Evolutionary conservation across 2,888 invertebrate genomes (phyloP), one percentile per base, ranked within the genome.

Genomic region (Aphrophora alni): DNA sequence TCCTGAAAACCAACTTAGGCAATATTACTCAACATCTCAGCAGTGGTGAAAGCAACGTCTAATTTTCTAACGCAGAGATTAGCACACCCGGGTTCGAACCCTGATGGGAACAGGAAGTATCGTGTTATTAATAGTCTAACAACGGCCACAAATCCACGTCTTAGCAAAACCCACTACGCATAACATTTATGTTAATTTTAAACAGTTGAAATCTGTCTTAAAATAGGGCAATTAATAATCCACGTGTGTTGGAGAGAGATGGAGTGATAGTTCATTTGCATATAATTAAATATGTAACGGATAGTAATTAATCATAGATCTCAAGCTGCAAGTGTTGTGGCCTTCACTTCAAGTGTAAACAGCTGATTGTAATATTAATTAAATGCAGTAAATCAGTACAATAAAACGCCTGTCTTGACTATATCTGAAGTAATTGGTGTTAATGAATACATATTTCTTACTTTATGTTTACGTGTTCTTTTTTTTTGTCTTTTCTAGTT

Each of bases 211-310:
- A 44, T 44, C 10, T 44, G 44, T 14, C 44, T 44, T 44, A 44
- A 44, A 44, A 44, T 44, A 44, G 44, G 14, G 44, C 44, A 44
- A 44, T 44, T 44, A 44, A 44, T 44, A 44, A 44, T 21, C 5
- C 21, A 59, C n/a, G 12, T 59, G 59, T 59, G 21, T 59, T n/a
- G 21, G 5, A 21, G 21, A 21, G 59, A 59, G 21, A 21, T n/a
- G 21, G 5, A 21, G 21, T 59, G 59, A 59, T 59, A 59, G 59
- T 21, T 21, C 21, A 59, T 59, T 59, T 59, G 59, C 59, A 59
- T 59, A 59, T 59, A 59, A 59, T 59, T 59, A 59, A 59, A 59
- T 59, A 59, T 59, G 59, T 59, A 59, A 59, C 59, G 21, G 59
- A 59, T 59, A 59, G 3, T 59, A 8, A 59, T 59, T 59, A 59